These are phyloP conservation scores for Smutsia gigantea DNA, from an alignment of 2,797 vertebrate genomes.

Conservation along the genomic window DNA sequence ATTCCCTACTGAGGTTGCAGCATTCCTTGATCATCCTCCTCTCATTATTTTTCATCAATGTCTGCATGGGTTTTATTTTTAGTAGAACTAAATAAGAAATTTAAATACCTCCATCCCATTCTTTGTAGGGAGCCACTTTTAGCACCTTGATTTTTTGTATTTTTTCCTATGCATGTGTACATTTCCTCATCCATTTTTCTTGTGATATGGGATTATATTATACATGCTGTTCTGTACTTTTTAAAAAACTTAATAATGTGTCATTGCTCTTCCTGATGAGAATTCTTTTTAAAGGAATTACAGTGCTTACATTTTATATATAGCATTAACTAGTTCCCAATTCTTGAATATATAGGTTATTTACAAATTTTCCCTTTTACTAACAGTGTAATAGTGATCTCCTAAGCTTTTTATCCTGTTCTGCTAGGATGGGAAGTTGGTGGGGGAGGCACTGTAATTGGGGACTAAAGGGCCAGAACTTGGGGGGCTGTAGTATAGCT, in stretches of 20 bases:
- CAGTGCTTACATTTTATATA: neutral
- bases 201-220: neutral
- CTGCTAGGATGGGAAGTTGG: neutral
- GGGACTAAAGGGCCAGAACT: neutral
- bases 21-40: neutral
- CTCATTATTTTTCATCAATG: neutral
- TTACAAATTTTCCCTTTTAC: neutral
- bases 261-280: neutral
- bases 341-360: neutral
- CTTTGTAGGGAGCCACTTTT: neutral
- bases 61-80: conserved; percentile 26
- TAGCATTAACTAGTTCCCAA: neutral
- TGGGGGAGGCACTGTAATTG: neutral
- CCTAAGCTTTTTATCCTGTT: neutral
- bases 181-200: neutral
- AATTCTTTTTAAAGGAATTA: conserved; percentile 2
- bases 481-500: neutral
- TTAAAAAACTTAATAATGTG: neutral
- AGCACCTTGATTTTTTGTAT: conserved; percentile 10
- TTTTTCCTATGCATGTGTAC: neutral
- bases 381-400: neutral
- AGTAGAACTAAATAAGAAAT: conserved; percentile 51
- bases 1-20: neutral
- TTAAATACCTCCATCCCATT: neutral
- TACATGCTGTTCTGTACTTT: neutral